phyloP scores from a whole-genome alignment of 2,113 vertebrate genomes.

The Toxotes jaculatrix region DNA sequence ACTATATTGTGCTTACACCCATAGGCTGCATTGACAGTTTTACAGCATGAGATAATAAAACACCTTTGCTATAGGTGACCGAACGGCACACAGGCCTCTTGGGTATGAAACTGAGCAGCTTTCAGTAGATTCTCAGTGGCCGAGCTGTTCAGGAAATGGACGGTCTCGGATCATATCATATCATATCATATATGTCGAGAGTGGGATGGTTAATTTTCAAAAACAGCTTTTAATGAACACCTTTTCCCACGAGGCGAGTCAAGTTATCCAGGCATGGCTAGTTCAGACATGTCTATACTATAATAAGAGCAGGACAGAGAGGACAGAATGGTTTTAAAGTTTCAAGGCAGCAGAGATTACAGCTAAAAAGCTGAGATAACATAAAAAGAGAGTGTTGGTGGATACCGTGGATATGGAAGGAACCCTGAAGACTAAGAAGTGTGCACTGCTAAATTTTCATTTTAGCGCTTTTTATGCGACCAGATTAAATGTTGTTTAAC shows the following conservation, averaged over 20 bases:
- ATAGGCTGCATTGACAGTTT: constrained; percentile 5
- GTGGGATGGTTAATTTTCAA: too few species aligned
- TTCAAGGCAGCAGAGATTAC: background rate
- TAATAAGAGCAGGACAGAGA: background rate
- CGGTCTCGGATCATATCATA: too few species aligned
- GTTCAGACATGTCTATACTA: too few species aligned
- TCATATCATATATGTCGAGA: too few species aligned
- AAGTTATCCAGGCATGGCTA: too few species aligned
- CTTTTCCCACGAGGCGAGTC: too few species aligned
- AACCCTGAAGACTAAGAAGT: too few species aligned
- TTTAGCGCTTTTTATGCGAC: too few species aligned
- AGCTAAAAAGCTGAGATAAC: background rate
- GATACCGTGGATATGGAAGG: too few species aligned
- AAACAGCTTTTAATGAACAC: too few species aligned
- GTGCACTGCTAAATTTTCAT: too few species aligned
- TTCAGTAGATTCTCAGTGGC: background rate
- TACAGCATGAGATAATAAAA: background rate
- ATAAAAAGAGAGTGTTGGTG: background rate
- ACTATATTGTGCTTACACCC: background rate
- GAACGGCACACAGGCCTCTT: background rate
- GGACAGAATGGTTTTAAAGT: background rate
- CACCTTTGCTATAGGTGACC: background rate
- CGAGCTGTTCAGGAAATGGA: background rate
- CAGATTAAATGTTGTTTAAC: background rate
- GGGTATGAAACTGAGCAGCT: background rate